Evolutionary conservation across 1,140 invertebrate species (phyloP), one percentile per base, ranked within the genome.

Genomic region (Ptiloglossa arizonensis): DNA sequence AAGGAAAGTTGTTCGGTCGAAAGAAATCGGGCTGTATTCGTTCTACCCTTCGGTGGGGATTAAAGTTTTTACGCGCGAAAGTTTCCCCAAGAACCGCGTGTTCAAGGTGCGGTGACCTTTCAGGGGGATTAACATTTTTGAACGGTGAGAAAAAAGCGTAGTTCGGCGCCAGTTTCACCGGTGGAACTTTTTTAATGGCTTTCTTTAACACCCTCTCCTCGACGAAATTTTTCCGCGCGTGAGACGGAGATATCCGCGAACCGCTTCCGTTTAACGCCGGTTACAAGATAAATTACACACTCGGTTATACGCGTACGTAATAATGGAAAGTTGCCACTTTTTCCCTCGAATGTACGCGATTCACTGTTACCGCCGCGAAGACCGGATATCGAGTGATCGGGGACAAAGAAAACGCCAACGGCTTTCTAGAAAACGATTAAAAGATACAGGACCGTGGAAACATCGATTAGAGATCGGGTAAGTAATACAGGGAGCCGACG

Each of bases 91-190:
- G 32, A 22, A 27, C 17, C 32, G 48, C 35, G 17, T 17, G 38
- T 38, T 24, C 6, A 44, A 4, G 29, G n/a, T 24, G 5, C 48
- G 2, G 2, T 22, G 32, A 3, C 8, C 48, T 19, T n/a, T 15
- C 9, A 3, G 8, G 24, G 22, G 17, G 35, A 69, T 69, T 38
- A 69, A 38, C 56, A 69, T 38, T 69, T 32, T 35, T 24, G 32
- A 56, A 0, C 2, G 9, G 35, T 27, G 9, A 3, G 24, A 6
- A 35, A 19, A 38, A 46, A 19, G 3, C n/a, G 3, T 2, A 24
- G 6, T 8, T 17, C 5, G 2, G 5, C 32, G 48, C n/a, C 19
- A 8, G 38, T 54, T 56, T 50, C 54, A 50, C 9, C 9, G 35
- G n/a, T n/a, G 5, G 15, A 69, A 52, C 32, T 54, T 63, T 29